Percentiles rank a stretch among this genome's conserved stretches.
These are phyloP conservation scores for Grapholita molesta DNA, from an alignment of 1,140 invertebrate species.

Conservation along the genomic window DNA sequence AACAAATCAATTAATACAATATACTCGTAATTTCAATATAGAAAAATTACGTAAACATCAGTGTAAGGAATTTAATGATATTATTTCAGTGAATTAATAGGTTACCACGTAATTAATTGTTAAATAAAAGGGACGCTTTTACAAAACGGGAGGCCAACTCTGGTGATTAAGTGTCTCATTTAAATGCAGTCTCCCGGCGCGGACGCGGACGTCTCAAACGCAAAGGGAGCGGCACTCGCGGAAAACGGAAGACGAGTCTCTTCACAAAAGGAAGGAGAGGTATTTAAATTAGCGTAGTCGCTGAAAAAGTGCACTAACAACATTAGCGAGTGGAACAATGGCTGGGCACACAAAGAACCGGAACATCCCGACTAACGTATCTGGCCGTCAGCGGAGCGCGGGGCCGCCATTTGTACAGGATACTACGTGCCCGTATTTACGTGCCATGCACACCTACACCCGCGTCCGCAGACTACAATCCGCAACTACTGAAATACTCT, in stretches of 20 bases:
- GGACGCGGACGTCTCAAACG: slow-evolving; percentile 70
- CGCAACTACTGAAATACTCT: slow-evolving; percentile 6
- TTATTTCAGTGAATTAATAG: slow-evolving; percentile 47
- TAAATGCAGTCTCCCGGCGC: slow-evolving; percentile 75
- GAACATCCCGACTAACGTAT: slow-evolving; percentile 45
- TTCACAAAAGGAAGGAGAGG: slow-evolving; percentile 71
- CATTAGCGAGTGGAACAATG: slow-evolving; percentile 75
- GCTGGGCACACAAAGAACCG: slow-evolving; percentile 60
- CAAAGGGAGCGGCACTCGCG: slow-evolving; percentile 66
- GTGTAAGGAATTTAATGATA: background rate
- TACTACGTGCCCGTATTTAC: slow-evolving; percentile 12
- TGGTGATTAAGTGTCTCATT: slow-evolving; percentile 78
- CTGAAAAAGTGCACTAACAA: slow-evolving; percentile 77
- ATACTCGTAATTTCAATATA: background rate
- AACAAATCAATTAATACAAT: background rate
- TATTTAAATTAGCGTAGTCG: slow-evolving; percentile 77
- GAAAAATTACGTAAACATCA: background rate
- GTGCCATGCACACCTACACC: background rate
- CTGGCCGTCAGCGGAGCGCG: slow-evolving; percentile 13
- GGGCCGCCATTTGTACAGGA: slow-evolving; percentile 16
- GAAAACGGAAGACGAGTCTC: slow-evolving; percentile 75
- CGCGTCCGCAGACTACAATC: background rate
- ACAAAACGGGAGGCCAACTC: slow-evolving; percentile 67
- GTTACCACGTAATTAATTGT: slow-evolving; percentile 58
- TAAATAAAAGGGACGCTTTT: slow-evolving; percentile 66